These are phyloP conservation scores for Epirrita christyi DNA, from an alignment of 2,888 invertebrate species.

Conservation along the genomic window DNA sequence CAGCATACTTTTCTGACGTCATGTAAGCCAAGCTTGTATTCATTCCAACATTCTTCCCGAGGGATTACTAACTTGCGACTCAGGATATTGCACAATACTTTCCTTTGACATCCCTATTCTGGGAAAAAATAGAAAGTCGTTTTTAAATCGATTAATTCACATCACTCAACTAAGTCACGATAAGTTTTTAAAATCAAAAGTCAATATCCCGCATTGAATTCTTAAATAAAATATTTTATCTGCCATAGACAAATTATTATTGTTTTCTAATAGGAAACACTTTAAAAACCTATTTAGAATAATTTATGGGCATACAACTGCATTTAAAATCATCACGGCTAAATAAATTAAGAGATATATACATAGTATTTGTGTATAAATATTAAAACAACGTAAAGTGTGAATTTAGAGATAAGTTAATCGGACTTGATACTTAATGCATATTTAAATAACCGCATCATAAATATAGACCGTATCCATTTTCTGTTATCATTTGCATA, in stretches of 20 bases:
- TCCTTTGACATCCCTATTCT: slow-evolving; percentile 40
- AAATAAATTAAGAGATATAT: slow-evolving; percentile 29
- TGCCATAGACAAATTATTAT: slow-evolving; percentile 14
- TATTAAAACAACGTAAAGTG: slow-evolving; percentile 31
- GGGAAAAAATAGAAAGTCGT: background rate
- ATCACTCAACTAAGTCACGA: background rate
- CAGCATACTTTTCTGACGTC: slow-evolving; percentile 1
- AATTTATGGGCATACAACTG: slow-evolving; percentile 39
- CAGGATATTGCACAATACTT: slow-evolving; percentile 40
- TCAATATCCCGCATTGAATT: background rate
- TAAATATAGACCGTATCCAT: slow-evolving; percentile 1
- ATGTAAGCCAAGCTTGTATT: slow-evolving; percentile 41
- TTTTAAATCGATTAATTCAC: background rate
- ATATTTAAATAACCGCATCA: slow-evolving; percentile 8
- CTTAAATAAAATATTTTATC: background rate
- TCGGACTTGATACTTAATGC: slow-evolving; percentile 26
- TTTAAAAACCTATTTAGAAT: slow-evolving; percentile 27
- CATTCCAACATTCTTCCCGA: slow-evolving; percentile 42
- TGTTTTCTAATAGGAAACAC: slow-evolving; percentile 28
- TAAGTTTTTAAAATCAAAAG: background rate
- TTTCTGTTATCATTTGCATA: background rate
- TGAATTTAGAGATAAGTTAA: slow-evolving; percentile 41
- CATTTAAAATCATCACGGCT: slow-evolving; percentile 31
- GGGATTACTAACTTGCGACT: slow-evolving; percentile 43
- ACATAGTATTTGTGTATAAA: slow-evolving; percentile 21